Percentiles rank a stretch among this genome's conserved stretches.
phyloP scores from a whole-genome alignment of 2,113 vertebrate genomes.

The Mesembrinibis cayennensis region DNA sequence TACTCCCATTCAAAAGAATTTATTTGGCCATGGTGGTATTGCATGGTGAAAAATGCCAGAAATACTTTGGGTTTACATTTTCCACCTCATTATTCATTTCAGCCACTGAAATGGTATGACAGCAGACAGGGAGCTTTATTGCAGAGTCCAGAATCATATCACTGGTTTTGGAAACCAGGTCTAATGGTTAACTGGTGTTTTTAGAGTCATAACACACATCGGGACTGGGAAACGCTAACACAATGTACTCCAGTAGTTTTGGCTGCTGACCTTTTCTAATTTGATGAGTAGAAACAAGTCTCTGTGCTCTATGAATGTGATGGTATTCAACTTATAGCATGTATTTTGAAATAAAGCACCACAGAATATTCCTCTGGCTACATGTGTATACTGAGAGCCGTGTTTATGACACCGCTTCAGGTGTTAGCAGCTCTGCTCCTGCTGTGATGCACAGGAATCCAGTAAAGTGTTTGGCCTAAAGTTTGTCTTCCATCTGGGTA shows the following conservation, averaged over 20 bases:
- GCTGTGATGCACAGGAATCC: neutral
- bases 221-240: neutral
- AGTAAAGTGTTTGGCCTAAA: neutral
- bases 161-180: neutral
- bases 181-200: neutral
- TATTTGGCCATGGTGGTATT: neutral
- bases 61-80: neutral
- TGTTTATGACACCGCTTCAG: neutral
- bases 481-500: neutral
- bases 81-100: neutral
- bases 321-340: neutral
- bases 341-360: slow-evolving; percentile 42
- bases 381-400: neutral
- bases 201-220: neutral
- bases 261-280: neutral
- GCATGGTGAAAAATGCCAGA: neutral
- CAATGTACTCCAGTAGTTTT: neutral
- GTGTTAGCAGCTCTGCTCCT: neutral
- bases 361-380: neutral
- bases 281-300: neutral
- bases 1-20: neutral
- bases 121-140: neutral
- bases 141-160: neutral
- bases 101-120: neutral
- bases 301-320: neutral